These are phyloP conservation scores for Hirtodrosophila cameraria DNA, from an alignment of 2,888 invertebrate species.

Conservation along the genomic window DNA sequence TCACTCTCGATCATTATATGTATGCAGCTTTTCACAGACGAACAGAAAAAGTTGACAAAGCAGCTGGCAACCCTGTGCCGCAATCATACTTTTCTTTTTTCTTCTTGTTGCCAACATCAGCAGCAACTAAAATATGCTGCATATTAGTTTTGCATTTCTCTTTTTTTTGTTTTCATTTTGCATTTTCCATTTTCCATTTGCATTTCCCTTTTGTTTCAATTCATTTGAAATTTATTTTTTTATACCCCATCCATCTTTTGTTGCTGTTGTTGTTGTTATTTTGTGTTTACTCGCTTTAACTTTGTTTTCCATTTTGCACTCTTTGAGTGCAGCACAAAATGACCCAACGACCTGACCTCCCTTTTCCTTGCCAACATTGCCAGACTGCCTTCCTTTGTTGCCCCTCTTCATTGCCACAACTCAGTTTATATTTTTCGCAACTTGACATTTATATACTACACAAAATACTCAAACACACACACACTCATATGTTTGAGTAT, in stretches of 20 bases:
- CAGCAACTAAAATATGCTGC: conserved; percentile 70
- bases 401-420: neutral
- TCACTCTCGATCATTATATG: too few relatives aligned
- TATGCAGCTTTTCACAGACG: too few relatives aligned
- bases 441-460: conserved; percentile 56
- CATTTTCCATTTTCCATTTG: conserved; percentile 49
- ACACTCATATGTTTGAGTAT: neutral
- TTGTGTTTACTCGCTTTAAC: conserved; percentile 49
- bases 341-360: conserved; percentile 35
- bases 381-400: too few relatives aligned
- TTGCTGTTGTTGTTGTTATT: conserved; percentile 22
- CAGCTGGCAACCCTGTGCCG: conserved; percentile 58
- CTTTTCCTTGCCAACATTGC: neutral
- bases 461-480: conserved; percentile 18
- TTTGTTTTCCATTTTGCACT: conserved; percentile 58
- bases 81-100: conserved; percentile 42
- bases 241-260: neutral
- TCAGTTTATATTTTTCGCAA: conserved; percentile 37
- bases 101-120: conserved; percentile 27
- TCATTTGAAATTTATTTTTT: conserved; percentile 66
- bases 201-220: conserved; percentile 67
- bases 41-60: conserved; percentile 17
- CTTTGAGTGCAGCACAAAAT: conserved; percentile 35
- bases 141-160: conserved; percentile 55
- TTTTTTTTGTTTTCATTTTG: conserved; percentile 53